phyloP scores from a whole-genome alignment of 1,140 invertebrate genomes.

The Saccostrea cuccullata region DNA sequence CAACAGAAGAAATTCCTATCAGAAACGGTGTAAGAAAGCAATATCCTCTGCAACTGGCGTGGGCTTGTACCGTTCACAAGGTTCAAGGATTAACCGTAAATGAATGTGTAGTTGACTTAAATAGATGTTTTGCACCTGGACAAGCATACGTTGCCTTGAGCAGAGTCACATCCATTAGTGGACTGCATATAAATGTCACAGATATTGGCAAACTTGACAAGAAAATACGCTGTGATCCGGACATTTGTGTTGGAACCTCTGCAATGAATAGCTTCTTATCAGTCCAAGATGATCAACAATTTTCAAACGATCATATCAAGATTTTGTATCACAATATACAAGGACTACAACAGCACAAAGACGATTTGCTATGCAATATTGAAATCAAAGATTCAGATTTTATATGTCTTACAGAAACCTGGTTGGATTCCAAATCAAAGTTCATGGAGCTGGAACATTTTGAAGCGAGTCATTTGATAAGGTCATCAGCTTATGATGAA shows the following conservation, averaged over 20 bases:
- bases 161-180: conserved; percentile 8
- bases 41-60: conserved; percentile 18
- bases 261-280: neutral
- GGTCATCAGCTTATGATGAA: neutral
- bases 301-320: too few species aligned
- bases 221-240: neutral
- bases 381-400: neutral
- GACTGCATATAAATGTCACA: neutral
- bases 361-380: too few species aligned
- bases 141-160: conserved; percentile 29
- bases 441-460: neutral
- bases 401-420: conserved; percentile 9
- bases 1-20: conserved; percentile 3
- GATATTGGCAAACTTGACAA: neutral
- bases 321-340: too few species aligned
- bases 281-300: too few species aligned
- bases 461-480: neutral
- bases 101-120: too few species aligned
- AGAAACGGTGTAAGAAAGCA: conserved; percentile 41
- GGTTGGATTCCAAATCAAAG: neutral
- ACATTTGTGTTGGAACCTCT: neutral
- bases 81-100: too few species aligned
- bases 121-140: too few species aligned
- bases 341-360: too few species aligned
- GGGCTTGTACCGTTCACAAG: too few species aligned